Evolutionary conservation across 2,797 vertebrate species (phyloP).

Genomic region (Pangasius macronema): DNA sequence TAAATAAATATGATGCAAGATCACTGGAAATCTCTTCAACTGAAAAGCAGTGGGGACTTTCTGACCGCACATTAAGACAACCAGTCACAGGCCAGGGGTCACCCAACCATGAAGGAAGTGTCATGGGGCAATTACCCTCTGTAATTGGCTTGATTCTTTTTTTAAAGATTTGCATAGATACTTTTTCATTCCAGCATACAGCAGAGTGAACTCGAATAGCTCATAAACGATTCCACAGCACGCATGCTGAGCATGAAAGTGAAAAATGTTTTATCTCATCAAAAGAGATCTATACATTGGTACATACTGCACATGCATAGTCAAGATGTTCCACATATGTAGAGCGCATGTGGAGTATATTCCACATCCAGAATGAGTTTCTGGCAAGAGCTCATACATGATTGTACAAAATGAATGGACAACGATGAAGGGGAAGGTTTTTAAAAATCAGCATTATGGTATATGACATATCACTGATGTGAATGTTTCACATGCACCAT

Average conservation of each 20-base stretch:
- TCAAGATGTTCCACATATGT: constrained; percentile 4
- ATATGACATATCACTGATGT: neutral
- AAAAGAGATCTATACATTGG: constrained; percentile 17
- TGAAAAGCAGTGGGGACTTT: constrained; percentile 38
- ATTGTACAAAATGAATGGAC: neutral
- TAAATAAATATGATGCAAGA: neutral
- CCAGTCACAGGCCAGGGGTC: constrained; percentile 48
- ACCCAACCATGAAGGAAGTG: constrained; percentile 56
- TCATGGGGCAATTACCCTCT: constrained; percentile 47
- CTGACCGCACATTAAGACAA: constrained; percentile 56
- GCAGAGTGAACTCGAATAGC: constrained; percentile 9
- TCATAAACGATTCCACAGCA: constrained; percentile 16
- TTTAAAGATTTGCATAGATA: constrained; percentile 9
- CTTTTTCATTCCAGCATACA: constrained; percentile 20
- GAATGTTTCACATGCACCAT: neutral
- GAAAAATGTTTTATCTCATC: constrained; percentile 30
- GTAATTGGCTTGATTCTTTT: constrained; percentile 46
- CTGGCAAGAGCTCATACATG: neutral
- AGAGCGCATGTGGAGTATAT: neutral
- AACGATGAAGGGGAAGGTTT: neutral
- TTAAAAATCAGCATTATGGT: neutral
- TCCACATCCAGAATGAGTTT: neutral
- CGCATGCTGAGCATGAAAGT: constrained; percentile 14
- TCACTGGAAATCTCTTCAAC: neutral
- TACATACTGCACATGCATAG: constrained; percentile 10